These are phyloP conservation scores for Choloepus hoffmanni DNA, from an alignment of 2,113 vertebrate genomes.

Conservation along the genomic window DNA sequence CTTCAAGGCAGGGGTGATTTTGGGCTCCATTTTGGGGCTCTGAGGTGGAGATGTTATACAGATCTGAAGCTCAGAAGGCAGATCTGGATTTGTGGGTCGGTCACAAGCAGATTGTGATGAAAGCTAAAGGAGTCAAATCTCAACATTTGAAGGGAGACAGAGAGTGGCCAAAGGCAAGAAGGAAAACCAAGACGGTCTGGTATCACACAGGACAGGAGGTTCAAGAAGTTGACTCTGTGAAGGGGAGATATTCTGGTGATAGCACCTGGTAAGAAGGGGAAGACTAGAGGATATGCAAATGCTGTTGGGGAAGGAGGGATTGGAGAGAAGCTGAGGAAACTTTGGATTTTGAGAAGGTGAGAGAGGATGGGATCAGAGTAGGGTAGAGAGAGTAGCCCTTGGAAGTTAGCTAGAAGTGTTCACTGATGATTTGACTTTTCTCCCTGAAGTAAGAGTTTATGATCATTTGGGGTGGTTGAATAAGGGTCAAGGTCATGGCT, in stretches of 20 bases:
- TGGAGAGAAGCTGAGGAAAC: not conserved
- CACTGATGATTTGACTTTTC: not conserved
- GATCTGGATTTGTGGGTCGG: constrained; percentile 2
- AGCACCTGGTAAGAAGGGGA: not conserved
- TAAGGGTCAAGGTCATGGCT: not conserved
- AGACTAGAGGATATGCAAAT: constrained; percentile 26
- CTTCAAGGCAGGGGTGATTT: not conserved
- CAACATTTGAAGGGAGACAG: not conserved
- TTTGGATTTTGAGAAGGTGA: not conserved
- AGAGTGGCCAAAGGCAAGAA: not conserved
- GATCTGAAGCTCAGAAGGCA: not conserved
- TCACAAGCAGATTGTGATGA: constrained; percentile 1
- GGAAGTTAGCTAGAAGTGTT: constrained; percentile 21
- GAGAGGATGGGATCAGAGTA: not conserved
- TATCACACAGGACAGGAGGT: not conserved
- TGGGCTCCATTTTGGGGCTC: not conserved
- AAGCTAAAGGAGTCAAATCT: not conserved
- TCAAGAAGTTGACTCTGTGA: not conserved
- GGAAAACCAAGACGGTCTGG: not conserved
- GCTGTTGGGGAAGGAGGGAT: not conserved
- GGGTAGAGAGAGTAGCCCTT: not conserved
- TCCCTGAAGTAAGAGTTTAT: not conserved
- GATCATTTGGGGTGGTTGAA: not conserved
- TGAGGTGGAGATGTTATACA: not conserved
- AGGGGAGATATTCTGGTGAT: not conserved